Evolutionary conservation across 2,113 vertebrate genomes (phyloP).

Genomic region (Burhinus oedicnemus): DNA sequence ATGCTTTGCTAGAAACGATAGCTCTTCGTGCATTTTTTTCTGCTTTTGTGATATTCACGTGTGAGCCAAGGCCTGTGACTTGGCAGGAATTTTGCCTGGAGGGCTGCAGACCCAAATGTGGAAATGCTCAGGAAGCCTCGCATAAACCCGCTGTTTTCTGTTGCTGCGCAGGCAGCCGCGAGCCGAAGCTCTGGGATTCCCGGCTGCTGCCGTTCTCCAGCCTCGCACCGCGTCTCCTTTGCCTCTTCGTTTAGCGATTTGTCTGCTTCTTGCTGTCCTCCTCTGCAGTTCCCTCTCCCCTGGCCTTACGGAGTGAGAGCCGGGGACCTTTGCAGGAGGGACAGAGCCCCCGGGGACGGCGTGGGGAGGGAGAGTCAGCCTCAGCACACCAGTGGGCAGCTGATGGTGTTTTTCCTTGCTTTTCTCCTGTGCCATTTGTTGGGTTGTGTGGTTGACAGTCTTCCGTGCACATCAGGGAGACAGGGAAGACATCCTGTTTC

Average conservation of each 20-base stretch:
- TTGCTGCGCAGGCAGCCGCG: not conserved
- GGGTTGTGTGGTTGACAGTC: not conserved
- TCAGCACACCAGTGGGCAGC: not conserved
- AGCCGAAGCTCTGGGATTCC: not conserved
- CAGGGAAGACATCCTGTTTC: not conserved
- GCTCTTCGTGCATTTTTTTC: not conserved
- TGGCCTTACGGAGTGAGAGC: conserved; percentile 84
- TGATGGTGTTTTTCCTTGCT: not conserved
- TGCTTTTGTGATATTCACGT: not conserved
- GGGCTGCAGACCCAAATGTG: not conserved
- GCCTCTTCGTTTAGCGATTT: conserved; percentile 83
- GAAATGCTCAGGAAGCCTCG: not conserved
- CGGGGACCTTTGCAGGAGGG: conserved; percentile 66
- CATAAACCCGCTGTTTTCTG: not conserved
- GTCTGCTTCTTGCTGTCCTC: conserved; percentile 86
- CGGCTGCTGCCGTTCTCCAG: not conserved
- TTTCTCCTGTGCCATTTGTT: not conserved
- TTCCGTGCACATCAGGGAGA: not conserved
- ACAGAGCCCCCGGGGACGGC: conserved; percentile 17
- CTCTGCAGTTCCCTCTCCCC: conserved; percentile 71
- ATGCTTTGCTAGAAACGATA: not conserved
- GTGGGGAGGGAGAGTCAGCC: not conserved
- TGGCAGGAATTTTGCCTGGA: not conserved
- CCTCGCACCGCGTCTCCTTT: conserved; percentile 55
- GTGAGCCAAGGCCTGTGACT: not conserved